These are phyloP conservation scores for Pangasianodon gigas DNA, from an alignment of 2,113 vertebrate species.

Conservation along the genomic window DNA sequence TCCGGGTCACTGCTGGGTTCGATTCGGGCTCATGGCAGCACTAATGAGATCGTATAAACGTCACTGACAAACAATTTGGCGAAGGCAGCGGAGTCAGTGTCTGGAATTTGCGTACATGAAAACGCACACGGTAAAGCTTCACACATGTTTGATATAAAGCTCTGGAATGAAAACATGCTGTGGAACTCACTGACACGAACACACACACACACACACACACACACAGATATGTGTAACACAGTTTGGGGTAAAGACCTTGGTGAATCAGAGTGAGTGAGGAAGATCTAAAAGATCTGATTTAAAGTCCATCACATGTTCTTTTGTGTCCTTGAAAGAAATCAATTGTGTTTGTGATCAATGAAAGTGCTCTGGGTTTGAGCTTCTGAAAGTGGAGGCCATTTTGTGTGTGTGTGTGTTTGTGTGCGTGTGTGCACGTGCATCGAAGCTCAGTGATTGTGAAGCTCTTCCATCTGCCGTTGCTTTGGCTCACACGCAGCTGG, in stretches of 20 bases:
- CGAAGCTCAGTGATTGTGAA: constrained; percentile 48
- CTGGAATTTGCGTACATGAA: constrained; percentile 44
- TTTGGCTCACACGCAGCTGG: constrained; percentile 58
- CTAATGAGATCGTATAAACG: constrained; percentile 39
- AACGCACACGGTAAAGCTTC: constrained; percentile 29
- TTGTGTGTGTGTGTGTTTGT: constrained; percentile 15
- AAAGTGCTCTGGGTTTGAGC: constrained; percentile 33
- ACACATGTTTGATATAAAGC: constrained; percentile 50
- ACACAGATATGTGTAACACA: background rate
- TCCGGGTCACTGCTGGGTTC: constrained; percentile 2
- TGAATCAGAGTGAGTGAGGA: background rate
- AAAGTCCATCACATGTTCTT: constrained; percentile 17
- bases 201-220: background rate
- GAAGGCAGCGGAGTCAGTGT: constrained; percentile 27
- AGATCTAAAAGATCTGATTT: constrained; percentile 21
- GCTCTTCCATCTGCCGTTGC: constrained; percentile 71
- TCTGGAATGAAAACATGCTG: constrained; percentile 44
- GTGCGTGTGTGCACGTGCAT: background rate
- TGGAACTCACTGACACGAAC: constrained; percentile 13
- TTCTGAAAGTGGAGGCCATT: constrained; percentile 39
- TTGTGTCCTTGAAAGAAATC: constrained; percentile 40
- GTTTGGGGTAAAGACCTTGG: background rate
- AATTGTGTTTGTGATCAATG: constrained; percentile 35
- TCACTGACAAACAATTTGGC: constrained; percentile 25
- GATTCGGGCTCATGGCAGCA: constrained; percentile 17